Evolutionary conservation across 1,140 invertebrate genomes (phyloP).

Genomic region (Bradysia coprophila): DNA sequence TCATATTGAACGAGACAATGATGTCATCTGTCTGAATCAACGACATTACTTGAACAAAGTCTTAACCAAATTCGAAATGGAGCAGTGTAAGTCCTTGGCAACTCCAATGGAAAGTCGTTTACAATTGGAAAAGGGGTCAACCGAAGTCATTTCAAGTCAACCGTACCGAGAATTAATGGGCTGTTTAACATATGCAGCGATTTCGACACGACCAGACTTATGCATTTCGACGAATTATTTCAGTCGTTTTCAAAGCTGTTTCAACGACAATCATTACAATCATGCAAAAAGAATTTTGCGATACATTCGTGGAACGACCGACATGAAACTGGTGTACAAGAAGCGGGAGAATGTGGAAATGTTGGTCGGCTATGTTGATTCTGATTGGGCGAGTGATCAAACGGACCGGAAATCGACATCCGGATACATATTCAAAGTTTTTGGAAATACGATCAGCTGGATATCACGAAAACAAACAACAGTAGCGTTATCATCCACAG

Average conservation of each 20-base stretch:
- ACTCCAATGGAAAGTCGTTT: conserved; percentile 15
- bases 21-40: conserved; percentile 13
- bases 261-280: conserved; percentile 6
- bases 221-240: too few species aligned
- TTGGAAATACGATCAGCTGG: conserved; percentile 12
- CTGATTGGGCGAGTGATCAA: conserved; percentile 20
- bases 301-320: conserved; percentile 7
- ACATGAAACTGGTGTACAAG: conserved; percentile 5
- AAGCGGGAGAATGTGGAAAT: conserved; percentile 2
- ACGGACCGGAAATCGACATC: conserved; percentile 21
- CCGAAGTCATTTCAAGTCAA: conserved; percentile 2
- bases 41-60: conserved; percentile 17
- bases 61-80: too few species aligned
- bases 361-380: conserved; percentile 21
- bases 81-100: conserved; percentile 13
- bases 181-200: too few species aligned
- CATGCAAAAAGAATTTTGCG: conserved; percentile 30
- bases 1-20: conserved; percentile 12
- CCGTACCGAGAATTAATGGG: too few species aligned
- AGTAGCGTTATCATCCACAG: conserved; percentile 16
- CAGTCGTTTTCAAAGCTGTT: conserved; percentile 25
- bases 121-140: conserved; percentile 7
- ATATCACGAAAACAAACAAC: conserved; percentile 15
- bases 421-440: conserved; percentile 16
- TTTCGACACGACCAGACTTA: too few species aligned